phyloP scores from a whole-genome alignment of 2,113 vertebrate genomes.

The Chaetorhynchus papuensis region DNA sequence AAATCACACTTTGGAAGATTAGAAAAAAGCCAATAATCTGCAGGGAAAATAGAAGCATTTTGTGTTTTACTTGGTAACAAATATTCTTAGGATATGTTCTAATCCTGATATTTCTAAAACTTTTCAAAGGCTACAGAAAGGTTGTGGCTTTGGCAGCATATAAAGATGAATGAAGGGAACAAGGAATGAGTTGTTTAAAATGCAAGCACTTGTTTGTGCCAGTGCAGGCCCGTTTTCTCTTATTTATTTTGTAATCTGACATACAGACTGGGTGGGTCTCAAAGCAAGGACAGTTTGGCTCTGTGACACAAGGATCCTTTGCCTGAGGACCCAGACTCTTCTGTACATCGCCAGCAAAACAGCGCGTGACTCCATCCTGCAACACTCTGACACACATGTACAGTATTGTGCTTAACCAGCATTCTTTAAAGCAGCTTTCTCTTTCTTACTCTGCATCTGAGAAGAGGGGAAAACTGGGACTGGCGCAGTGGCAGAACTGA shows the following conservation, averaged over 20 bases:
- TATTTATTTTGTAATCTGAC: not conserved
- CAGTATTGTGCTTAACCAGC: not conserved
- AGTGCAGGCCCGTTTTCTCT: not conserved
- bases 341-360: not conserved
- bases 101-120: not conserved
- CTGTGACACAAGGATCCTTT: not conserved
- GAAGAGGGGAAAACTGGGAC: not conserved
- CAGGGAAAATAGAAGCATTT: not conserved
- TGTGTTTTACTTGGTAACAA: not conserved
- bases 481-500: not conserved
- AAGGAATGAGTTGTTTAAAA: not conserved
- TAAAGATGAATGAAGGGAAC: not conserved
- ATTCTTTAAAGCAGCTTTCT: not conserved
- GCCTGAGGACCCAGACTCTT: not conserved
- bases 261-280: not conserved
- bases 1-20: not conserved
- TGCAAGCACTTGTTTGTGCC: not conserved
- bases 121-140: not conserved
- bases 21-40: not conserved
- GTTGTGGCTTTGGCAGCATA: not conserved
- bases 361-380: accelerated
- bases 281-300: not conserved
- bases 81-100: not conserved
- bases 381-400: not conserved
- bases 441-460: not conserved